These are phyloP conservation scores for Heterodera filipjevi DNA, from an alignment of 2,888 invertebrate species.

Conservation along the genomic window DNA sequence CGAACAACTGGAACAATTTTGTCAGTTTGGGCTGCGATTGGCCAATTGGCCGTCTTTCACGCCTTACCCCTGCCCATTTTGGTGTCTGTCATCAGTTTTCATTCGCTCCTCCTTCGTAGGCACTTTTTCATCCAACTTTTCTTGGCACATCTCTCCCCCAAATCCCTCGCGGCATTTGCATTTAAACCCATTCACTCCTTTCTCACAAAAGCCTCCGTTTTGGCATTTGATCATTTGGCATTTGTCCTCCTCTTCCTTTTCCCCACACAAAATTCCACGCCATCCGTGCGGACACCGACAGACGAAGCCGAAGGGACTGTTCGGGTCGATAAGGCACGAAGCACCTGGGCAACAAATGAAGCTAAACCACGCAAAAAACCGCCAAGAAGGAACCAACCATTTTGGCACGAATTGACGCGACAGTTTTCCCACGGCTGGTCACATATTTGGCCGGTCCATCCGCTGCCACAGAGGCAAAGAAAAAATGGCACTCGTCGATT, in stretches of 20 bases:
- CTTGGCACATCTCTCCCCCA: slow-evolving; percentile 62
- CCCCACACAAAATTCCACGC: slow-evolving; percentile 21
- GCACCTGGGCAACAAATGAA: slow-evolving; percentile 30
- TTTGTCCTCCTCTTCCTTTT: slow-evolving; percentile 22
- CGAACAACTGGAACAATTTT: neutral
- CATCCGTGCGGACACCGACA: slow-evolving; percentile 72
- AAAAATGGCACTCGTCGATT: slow-evolving; percentile 2
- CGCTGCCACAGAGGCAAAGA: slow-evolving; percentile 30
- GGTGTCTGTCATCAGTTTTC: neutral
- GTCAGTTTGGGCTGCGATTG: neutral
- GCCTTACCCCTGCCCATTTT: neutral
- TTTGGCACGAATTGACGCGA: slow-evolving; percentile 17
- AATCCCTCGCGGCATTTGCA: slow-evolving; percentile 87
- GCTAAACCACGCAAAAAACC: slow-evolving; percentile 13
- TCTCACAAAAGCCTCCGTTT: slow-evolving; percentile 88
- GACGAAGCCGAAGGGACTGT: slow-evolving; percentile 28
- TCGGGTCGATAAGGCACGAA: slow-evolving; percentile 24
- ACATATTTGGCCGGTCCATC: slow-evolving; percentile 32
- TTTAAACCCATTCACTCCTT: slow-evolving; percentile 84
- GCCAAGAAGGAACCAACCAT: neutral
- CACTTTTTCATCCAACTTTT: slow-evolving; percentile 13
- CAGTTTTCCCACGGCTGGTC: slow-evolving; percentile 19
- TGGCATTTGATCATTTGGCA: slow-evolving; percentile 72
- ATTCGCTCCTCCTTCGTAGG: neutral
- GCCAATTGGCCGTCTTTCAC: neutral